A percentile compares a stretch with the other conserved stretches of the same genome.
These are phyloP conservation scores for Drosophila sechellia DNA, from an alignment of 1,140 invertebrate genomes.

Conservation along the genomic window DNA sequence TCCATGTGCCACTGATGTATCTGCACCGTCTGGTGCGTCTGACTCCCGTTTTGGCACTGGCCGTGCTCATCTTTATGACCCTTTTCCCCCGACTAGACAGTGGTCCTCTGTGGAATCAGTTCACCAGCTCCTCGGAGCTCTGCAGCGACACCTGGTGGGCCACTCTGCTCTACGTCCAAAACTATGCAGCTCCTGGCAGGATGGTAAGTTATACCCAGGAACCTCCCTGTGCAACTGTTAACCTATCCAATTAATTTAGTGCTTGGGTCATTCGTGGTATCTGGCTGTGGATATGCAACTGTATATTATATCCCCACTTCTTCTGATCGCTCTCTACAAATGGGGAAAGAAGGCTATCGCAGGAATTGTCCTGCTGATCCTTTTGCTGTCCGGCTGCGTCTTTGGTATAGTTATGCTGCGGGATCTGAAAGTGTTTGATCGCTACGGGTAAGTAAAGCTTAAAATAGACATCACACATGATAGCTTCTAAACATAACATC, in stretches of 20 bases:
- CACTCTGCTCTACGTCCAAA: constrained; percentile 76
- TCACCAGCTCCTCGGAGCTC: constrained; percentile 46
- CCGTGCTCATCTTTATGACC: constrained; percentile 70
- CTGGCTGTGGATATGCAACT: constrained; percentile 94
- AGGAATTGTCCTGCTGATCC: constrained; percentile 49
- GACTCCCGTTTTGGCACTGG: constrained; percentile 69
- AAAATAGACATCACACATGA: not conserved
- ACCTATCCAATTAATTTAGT: constrained; percentile 86
- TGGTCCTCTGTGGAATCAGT: constrained; percentile 72
- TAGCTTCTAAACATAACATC: not conserved
- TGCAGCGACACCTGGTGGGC: constrained; percentile 78
- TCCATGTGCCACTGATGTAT: constrained; percentile 77
- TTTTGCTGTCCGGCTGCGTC: constrained; percentile 60
- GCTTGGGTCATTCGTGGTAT: constrained; percentile 96
- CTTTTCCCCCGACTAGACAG: constrained; percentile 60
- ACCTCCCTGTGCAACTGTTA: not conserved
- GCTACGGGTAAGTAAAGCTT: constrained; percentile 37
- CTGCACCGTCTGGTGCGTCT: constrained; percentile 76
- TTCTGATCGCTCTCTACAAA: constrained; percentile 89
- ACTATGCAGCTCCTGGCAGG: constrained; percentile 70
- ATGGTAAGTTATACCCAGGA: constrained; percentile 49
- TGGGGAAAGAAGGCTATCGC: constrained; percentile 84
- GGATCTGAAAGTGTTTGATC: constrained; percentile 57
- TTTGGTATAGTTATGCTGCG: constrained; percentile 65
- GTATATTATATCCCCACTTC: constrained; percentile 90